These are phyloP conservation scores for Steinernema hermaphroditum DNA, from an alignment of 2,888 invertebrate genomes.

Conservation along the genomic window DNA sequence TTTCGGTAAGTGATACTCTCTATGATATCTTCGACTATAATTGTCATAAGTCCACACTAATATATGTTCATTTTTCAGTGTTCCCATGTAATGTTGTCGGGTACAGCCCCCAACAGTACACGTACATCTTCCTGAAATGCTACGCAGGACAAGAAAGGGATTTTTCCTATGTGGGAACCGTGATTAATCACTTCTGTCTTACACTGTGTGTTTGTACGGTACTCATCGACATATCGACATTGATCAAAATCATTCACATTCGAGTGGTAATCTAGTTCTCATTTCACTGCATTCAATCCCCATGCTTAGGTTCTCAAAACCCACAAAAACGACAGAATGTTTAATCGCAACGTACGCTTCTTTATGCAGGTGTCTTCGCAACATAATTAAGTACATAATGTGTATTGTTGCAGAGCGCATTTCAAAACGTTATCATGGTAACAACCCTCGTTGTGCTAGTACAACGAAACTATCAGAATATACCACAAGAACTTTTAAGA, in stretches of 20 bases:
- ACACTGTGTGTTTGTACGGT: not conserved
- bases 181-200: not conserved
- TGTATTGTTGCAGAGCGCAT: not conserved
- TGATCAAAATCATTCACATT: not conserved
- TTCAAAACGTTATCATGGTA: not conserved
- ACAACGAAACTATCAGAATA: not conserved
- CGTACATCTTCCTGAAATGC: not conserved
- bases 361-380: too few relatives aligned
- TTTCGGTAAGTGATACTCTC: too few relatives aligned
- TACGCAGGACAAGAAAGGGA: not conserved
- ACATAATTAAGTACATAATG: too few relatives aligned
- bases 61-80: not conserved
- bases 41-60: not conserved
- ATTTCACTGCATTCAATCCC: too few relatives aligned
- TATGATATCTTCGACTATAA: too few relatives aligned
- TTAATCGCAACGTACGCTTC: not conserved
- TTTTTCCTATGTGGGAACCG: not conserved
- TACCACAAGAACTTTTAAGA: not conserved
- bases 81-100: not conserved
- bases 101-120: not conserved
- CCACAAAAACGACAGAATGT: not conserved
- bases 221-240: not conserved
- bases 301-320: not conserved
- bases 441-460: not conserved
- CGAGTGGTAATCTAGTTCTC: too few relatives aligned